Evolutionary conservation across 2,888 invertebrate species (phyloP).

Genomic region (Meliscaeva auricollis): DNA sequence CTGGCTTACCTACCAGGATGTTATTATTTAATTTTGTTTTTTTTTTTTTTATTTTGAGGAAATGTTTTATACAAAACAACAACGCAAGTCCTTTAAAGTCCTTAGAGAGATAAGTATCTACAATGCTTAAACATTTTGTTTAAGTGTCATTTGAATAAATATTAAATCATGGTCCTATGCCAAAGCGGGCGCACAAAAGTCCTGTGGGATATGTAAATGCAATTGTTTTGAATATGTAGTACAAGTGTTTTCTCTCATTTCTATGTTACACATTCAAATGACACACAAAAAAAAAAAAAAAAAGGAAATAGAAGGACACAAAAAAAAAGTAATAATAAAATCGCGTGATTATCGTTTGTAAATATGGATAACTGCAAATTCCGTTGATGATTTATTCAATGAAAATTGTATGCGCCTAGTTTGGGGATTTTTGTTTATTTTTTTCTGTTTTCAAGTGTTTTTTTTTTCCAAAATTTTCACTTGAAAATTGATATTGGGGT

Average conservation of each 20-base stretch:
- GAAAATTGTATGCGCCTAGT: slow-evolving; percentile 18
- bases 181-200: neutral
- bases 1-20: slow-evolving; percentile 7
- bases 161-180: slow-evolving; percentile 59
- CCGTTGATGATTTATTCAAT: slow-evolving; percentile 57
- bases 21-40: neutral
- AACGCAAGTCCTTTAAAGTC: slow-evolving; percentile 36
- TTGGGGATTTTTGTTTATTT: neutral
- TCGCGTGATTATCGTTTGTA: slow-evolving; percentile 42
- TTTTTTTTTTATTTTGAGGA: neutral
- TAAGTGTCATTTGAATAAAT: slow-evolving; percentile 75
- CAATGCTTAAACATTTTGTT: slow-evolving; percentile 66
- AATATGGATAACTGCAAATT: slow-evolving; percentile 28
- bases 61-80: slow-evolving; percentile 40
- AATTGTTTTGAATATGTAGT: slow-evolving; percentile 41
- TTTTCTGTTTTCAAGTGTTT: slow-evolving; percentile 6
- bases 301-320: neutral
- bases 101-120: slow-evolving; percentile 57
- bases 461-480: slow-evolving; percentile 5
- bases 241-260: neutral
- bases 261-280: neutral
- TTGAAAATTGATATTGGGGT: slow-evolving; percentile 17
- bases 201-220: slow-evolving; percentile 63
- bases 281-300: neutral
- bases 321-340: neutral